Base-by-base conservation (phyloP, 1,140 invertebrate genomes). In the Megalonaias nervosa region DNA sequence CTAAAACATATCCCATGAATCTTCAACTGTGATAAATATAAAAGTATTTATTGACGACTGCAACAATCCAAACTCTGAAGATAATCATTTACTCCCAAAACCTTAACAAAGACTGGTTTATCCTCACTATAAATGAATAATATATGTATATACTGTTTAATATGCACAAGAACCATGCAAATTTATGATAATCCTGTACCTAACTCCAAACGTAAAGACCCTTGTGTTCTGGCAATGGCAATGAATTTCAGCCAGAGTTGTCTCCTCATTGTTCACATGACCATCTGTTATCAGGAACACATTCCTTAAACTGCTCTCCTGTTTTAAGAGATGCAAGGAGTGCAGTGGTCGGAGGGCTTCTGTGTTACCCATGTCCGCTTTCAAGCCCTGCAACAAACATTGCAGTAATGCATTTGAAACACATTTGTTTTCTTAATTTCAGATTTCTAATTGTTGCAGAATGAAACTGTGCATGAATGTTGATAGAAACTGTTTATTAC, bases 221-320 rank as follows among this genome's bases (percentile, higher is more conserved):
- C 89, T 81, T 15, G 85, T 88, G 69, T 86, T 83, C 26, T 80
- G 68, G 71, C 67, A 77, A 58, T 87, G 86, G 14, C 79, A 71
- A n/a, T 71, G 60, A 11, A 84, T 74, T 23, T 67, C 57, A 16
- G 68, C 58, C 21, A 90, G 71, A n/a, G 86, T 82, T 9, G 69
- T 62, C 16, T 86, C 82, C 48, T 84, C 74, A 80, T 87, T 85
- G 77, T 86, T 87, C 23, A 91, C 71, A 75, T 91, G 88, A 23
- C 90, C 88, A 78, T 90, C 90, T 62, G 88, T 89, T 21, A 90
- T 77, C 0, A 91, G 78, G 56, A 89, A 83, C 9, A 91, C 71
- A 76, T 90, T 90, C 55, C 85, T 82, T 1, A 80, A 67, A 16
- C 69, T 64, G 55, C 57, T 79, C 56, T 85, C 81, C 11, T 75